These are phyloP conservation scores for Lissonota sp. DNA, from an alignment of 2,888 invertebrate genomes.

Conservation along the genomic window DNA sequence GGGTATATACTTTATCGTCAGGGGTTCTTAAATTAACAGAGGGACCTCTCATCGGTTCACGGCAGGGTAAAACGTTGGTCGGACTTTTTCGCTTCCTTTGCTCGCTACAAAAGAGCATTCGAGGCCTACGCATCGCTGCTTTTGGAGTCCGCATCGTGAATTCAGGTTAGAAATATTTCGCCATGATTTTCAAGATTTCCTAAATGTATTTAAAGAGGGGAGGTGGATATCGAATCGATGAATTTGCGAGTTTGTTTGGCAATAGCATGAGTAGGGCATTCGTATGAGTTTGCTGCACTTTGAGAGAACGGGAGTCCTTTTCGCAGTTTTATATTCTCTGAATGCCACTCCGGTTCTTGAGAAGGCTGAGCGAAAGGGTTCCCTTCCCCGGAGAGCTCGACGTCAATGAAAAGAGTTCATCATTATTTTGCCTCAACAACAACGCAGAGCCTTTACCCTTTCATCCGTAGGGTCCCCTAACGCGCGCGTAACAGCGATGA, in stretches of 20 bases:
- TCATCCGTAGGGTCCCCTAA: conserved; percentile 40
- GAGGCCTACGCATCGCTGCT: background rate
- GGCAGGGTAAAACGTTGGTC: conserved; percentile 67
- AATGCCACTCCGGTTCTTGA: conserved; percentile 51
- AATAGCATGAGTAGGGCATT: too few species aligned
- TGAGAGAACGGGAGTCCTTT: conserved; percentile 74
- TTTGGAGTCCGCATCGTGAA: background rate
- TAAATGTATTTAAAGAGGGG: background rate
- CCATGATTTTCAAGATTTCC: background rate
- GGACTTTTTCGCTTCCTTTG: conserved; percentile 13
- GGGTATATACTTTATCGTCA: conserved; percentile 64
- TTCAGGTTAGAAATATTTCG: background rate
- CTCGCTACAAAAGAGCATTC: conserved; percentile 21
- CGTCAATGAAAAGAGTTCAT: conserved; percentile 74
- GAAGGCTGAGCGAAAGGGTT: conserved; percentile 61
- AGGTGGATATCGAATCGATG: too few species aligned
- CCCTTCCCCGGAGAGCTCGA: conserved; percentile 56
- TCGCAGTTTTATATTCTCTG: conserved; percentile 78
- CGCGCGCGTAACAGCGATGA: conserved; percentile 76
- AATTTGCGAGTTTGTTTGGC: too few species aligned
- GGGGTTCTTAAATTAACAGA: conserved; percentile 77
- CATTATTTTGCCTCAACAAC: conserved; percentile 73
- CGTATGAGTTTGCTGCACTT: conserved; percentile 10
- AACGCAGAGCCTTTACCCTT: conserved; percentile 7
- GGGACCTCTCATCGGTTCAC: conserved; percentile 77